Base-by-base conservation (phyloP, 53 echinoderm and acorn worm genomes). In the Stichopus horrens region DNA sequence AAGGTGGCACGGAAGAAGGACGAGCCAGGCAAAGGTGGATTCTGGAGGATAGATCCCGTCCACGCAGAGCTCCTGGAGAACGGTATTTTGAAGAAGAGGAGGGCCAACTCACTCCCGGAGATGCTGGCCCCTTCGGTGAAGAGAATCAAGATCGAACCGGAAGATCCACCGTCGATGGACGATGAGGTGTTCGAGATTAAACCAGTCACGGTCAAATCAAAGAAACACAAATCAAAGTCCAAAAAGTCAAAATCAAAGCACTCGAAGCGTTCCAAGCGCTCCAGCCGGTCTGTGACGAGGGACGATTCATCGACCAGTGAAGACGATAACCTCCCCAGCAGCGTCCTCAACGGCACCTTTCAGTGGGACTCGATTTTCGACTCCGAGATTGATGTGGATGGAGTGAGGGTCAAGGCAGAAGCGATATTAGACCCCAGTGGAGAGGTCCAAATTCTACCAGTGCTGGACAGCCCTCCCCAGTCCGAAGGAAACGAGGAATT, bases 11-110 rank as follows among this genome's bases (percentile, higher is more conserved):
- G 99, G 59, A 91, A 89, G 91, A 96, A 99, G 85, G 96, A 99
- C 88, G 99, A 99, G 83, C 99, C 99, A 4, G 99, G 96, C 10
- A 99, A 99, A 56, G 99, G 99, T 5, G 96, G 96, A 51, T 99
- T 96, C 94, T 99, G 99, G 99, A 91, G 93, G 75, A 96, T 99
- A 55, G 99, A 99, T 83, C 99, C 99, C 5, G 92, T 92, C 88
- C 96, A 96, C 63, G 99, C 96, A 5, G 94, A 99, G 67, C 90
- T 94, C 73, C 91, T 99, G 9, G 99, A 99, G 86, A 99, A 93
- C 53, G 99, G 99, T 60, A 93, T 96, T 82, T 94, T 93, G 93
- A 97, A 97, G 88, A 95, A 96, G 91, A 89, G 98, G 18, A 91
- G 98, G 53, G 91, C 89, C 79, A 94, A 88, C 23, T 92, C 92